These are phyloP conservation scores for Gallinago nigripennis DNA, from an alignment of 2,797 vertebrate species.

Conservation along the genomic window DNA sequence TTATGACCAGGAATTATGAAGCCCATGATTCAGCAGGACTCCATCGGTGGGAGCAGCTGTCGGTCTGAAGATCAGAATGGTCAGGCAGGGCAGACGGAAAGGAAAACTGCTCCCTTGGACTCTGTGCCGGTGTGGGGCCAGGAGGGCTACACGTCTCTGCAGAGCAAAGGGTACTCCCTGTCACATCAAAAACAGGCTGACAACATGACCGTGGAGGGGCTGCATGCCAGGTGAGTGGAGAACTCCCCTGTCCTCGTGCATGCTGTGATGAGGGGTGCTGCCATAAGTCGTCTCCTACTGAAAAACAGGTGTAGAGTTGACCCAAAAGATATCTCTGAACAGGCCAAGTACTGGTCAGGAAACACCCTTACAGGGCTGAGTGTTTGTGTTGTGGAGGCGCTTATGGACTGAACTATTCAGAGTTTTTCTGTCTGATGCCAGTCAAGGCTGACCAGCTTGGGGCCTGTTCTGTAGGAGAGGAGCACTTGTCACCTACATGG, in stretches of 20 bases:
- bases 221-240: constrained; percentile 82
- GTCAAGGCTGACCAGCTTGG: background rate
- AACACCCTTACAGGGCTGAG: background rate
- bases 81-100: constrained; percentile 85
- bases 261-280: background rate
- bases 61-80: constrained; percentile 87
- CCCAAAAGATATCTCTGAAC: background rate
- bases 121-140: constrained; percentile 88
- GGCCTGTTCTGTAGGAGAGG: background rate
- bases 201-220: constrained; percentile 74
- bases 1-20: constrained; percentile 87
- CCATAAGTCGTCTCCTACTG: rapidly evolving
- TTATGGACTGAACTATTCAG: background rate
- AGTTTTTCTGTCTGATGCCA: background rate
- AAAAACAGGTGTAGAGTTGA: background rate
- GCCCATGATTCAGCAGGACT: constrained; percentile 87
- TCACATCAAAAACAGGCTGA: constrained; percentile 89
- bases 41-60: constrained; percentile 83
- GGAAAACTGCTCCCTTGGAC: constrained; percentile 85
- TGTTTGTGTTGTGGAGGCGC: background rate
- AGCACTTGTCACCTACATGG: background rate
- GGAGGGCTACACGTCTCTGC: constrained; percentile 85
- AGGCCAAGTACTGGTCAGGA: background rate
- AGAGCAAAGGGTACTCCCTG: constrained; percentile 87
- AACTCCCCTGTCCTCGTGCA: background rate